These are phyloP conservation scores for Sylvietta virens DNA, from an alignment of 2,113 vertebrate species.

Conservation along the genomic window DNA sequence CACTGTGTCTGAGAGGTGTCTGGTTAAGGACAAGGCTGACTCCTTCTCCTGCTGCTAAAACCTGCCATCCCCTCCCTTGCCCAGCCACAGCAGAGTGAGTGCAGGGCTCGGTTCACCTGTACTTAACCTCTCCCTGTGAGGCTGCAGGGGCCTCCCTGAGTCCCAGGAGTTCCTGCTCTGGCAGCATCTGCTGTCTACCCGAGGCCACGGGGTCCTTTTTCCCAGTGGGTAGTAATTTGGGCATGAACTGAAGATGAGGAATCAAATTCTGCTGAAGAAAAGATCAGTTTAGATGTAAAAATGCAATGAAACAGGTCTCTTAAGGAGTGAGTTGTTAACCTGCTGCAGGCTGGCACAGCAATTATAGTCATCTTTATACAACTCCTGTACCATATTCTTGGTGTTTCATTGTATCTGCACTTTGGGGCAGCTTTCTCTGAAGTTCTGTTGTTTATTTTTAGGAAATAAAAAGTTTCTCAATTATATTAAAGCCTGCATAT, in stretches of 20 bases:
- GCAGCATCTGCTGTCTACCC: background rate
- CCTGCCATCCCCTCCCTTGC: background rate
- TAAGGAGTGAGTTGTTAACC: background rate
- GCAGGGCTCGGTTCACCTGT: background rate
- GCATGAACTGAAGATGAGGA: background rate
- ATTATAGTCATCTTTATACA: background rate
- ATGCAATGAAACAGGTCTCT: rapidly evolving
- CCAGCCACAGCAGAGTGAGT: background rate
- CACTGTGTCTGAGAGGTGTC: background rate
- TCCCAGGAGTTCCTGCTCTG: background rate
- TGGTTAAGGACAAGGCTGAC: background rate
- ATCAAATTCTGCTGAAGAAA: background rate
- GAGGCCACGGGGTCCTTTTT: background rate
- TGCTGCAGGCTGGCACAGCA: rapidly evolving
- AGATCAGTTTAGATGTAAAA: background rate
- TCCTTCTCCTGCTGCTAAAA: background rate
- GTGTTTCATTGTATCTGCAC: background rate
- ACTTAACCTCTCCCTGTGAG: background rate
- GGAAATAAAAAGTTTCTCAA: background rate
- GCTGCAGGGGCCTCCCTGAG: rapidly evolving
- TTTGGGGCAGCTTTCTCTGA: background rate
- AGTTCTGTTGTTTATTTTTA: background rate
- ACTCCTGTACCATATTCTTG: background rate
- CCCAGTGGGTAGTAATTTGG: background rate
- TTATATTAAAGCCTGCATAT: background rate